Base-by-base conservation (phyloP, 2,113 vertebrate genomes). In the Ochotona curzoniae region DNA sequence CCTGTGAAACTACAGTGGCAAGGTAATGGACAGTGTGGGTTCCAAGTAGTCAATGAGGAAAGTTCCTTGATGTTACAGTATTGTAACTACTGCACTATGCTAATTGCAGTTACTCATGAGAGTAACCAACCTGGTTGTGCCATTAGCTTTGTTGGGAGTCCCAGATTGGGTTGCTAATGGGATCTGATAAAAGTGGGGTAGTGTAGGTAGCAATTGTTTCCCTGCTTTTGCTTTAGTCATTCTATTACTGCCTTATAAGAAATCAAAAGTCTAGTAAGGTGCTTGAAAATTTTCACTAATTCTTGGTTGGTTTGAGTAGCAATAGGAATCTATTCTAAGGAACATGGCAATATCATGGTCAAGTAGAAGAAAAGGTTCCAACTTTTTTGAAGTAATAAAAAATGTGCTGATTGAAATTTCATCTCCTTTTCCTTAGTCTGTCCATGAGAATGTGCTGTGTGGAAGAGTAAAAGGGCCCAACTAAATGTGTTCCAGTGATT, bases 371-470 rank as follows among this genome's bases (percentile, higher is more conserved):
- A 70, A 83, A 94, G 23, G 32, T 91, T 97, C 96, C 94, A 95
- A 51, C 30, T 23, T 51, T 51, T 85, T 90, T 91, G 75, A 87
- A 91, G 73, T 94, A 92, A 95, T 96, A 97, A 96, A 76, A 87
- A 89, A 87, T 64, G 69, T 96, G 94, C 94, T 97, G 96, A 97
- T 93, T 91, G 90, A 95, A 95, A 94, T 97, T 94, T 97, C 96
- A 96, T 97, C 96, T 97, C 96, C 96, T 97, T 97, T 97, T 97
- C 94, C 96, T 96, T 96, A 97, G 96, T 97, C 96, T 97, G 87
- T 96, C 96, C 96, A 96, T 97, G 96, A 95, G 96, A 97, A 94
- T 95, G 94, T 96, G 94, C 96, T 97, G 96, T 97, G 96, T 97
- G 96, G 96, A 97, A 96, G 96, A 97, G 96, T 97, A 96, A 96